Conservation (phyloP, 2,113 vertebrate genomes). For the Plectropomus leopardus region DNA sequence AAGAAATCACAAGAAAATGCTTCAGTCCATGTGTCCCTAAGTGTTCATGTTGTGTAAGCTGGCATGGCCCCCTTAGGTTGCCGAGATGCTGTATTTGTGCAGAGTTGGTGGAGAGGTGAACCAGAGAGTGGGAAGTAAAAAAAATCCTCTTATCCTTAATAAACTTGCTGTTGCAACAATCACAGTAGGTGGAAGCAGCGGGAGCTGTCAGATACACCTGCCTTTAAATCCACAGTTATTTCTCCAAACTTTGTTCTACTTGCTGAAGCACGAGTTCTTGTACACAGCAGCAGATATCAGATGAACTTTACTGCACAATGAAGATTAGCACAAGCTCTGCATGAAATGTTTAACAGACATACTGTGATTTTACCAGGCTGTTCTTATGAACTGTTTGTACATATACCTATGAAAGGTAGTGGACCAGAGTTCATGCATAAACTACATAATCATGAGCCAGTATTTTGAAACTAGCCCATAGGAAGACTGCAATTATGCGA, state of each 20-base stretch:
- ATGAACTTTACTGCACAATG: constrained; percentile 15
- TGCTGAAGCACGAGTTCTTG: not conserved
- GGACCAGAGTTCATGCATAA: no score
- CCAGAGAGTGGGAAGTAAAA: constrained; percentile 42
- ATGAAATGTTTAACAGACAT: not conserved
- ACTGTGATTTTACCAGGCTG: not conserved
- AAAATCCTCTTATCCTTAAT: constrained; percentile 46
- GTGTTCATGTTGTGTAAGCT: constrained; percentile 27
- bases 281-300: constrained; percentile 12
- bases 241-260: constrained; percentile 39
- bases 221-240: constrained; percentile 53
- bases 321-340: constrained; percentile 6
- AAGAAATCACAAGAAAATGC: constrained; percentile 12
- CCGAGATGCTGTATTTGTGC: constrained; percentile 26
- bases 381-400: no score
- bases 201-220: constrained; percentile 64
- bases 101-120: constrained; percentile 54
- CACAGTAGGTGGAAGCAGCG: constrained; percentile 57
- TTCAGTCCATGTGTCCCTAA: constrained; percentile 15
- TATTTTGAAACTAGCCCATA: no score
- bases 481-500: no score
- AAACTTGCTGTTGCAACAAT: constrained; percentile 62
- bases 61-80: constrained; percentile 13
- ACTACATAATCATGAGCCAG: no score
- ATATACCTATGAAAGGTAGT: no score